A percentile compares a stretch with the other conserved stretches of the same genome.
Conservation (phyloP, 2,888 invertebrate species). For the Dryocosmus kuriphilus region DNA sequence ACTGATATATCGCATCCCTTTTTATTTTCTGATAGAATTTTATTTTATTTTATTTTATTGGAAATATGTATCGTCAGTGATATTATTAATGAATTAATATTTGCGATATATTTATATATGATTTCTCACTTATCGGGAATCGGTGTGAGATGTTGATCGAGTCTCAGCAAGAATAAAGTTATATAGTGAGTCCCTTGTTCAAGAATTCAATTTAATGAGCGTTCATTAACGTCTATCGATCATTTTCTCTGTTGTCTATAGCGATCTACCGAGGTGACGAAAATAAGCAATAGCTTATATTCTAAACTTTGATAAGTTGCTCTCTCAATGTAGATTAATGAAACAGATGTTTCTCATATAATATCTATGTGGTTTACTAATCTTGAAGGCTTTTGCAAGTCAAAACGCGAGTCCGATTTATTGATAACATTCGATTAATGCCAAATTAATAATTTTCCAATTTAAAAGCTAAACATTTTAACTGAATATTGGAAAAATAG, state of each 20-base stretch:
- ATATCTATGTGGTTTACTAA: neutral
- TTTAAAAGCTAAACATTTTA: neutral
- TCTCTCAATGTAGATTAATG: slow-evolving; percentile 9
- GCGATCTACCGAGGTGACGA: slow-evolving; percentile 33
- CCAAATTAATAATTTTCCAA: neutral
- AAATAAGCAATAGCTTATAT: slow-evolving; percentile 25
- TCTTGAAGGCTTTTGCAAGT: slow-evolving; percentile 23
- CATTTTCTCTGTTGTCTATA: slow-evolving; percentile 19
- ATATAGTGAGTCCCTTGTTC: slow-evolving; percentile 56
- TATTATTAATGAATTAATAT: no score
- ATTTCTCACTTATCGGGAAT: slow-evolving; percentile 5
- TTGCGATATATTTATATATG: neutral
- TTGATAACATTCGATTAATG: slow-evolving; percentile 20
- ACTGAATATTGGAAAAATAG: neutral
- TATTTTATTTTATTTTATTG: neutral
- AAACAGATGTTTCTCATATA: slow-evolving; percentile 26
- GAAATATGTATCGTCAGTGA: neutral
- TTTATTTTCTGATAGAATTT: neutral
- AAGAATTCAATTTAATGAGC: slow-evolving; percentile 47
- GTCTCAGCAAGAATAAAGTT: slow-evolving; percentile 52
- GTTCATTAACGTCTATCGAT: slow-evolving; percentile 43
- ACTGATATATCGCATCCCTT: neutral
- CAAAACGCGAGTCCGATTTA: slow-evolving; percentile 34
- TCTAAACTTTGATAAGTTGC: slow-evolving; percentile 19
- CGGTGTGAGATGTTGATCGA: neutral